phyloP scores from a whole-genome alignment of 2,113 vertebrate species.

The Pelusios castaneus region DNA sequence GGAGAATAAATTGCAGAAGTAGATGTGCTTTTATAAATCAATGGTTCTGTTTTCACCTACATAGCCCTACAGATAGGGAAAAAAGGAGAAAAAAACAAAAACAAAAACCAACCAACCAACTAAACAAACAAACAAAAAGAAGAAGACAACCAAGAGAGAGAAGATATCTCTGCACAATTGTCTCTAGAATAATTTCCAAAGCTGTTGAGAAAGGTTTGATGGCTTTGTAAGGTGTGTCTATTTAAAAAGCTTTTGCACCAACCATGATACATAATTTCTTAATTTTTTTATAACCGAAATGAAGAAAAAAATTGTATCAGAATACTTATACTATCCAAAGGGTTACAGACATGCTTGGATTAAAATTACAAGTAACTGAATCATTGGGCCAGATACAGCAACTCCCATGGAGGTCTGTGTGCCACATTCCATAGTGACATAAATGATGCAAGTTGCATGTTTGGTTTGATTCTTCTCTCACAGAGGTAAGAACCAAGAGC shows the following conservation, averaged over 20 bases:
- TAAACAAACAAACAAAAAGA: too few species aligned
- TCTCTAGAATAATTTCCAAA: background rate
- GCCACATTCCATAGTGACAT: background rate
- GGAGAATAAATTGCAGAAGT: background rate
- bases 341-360: background rate
- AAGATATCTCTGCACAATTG: background rate
- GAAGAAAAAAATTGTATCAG: background rate
- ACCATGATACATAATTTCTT: background rate
- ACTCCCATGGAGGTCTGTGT: background rate
- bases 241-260: background rate
- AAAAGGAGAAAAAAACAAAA: background rate
- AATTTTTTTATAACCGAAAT: background rate
- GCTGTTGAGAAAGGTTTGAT: background rate
- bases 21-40: background rate
- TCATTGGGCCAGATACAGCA: background rate
- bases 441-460: background rate
- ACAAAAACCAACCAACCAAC: too few species aligned
- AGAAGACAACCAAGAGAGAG: too few species aligned
- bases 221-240: background rate
- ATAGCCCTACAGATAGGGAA: background rate
- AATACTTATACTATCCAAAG: background rate
- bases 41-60: background rate
- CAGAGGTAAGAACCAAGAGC: background rate
- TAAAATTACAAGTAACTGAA: background rate
- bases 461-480: background rate